Evolutionary conservation across 2,113 vertebrate genomes (phyloP).

Genomic region (Elaphurus davidianus): DNA sequence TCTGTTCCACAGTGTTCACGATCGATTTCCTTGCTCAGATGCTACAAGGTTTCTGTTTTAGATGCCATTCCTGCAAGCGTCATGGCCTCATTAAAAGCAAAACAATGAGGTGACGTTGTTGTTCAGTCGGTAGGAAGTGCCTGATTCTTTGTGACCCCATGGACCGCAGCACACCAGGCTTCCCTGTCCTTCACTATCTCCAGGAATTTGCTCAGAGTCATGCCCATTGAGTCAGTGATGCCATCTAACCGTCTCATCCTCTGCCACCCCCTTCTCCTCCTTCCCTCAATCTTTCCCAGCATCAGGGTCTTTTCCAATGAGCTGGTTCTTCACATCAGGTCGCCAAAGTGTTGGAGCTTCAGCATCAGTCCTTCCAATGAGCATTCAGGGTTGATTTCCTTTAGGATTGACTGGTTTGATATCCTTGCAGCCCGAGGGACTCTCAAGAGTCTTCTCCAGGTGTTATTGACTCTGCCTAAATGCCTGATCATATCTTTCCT

Average conservation of each 20-base stretch:
- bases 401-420: neutral
- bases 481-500: neutral
- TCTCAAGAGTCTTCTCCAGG: neutral
- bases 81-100: neutral
- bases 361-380: neutral
- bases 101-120: neutral
- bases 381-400: neutral
- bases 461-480: neutral
- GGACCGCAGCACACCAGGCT: neutral
- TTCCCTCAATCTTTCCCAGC: neutral
- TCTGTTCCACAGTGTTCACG: neutral
- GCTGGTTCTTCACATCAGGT: neutral
- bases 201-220: neutral
- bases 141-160: fast-evolving
- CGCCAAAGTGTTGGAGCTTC: neutral
- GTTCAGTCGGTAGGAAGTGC: neutral
- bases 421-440: neutral
- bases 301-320: neutral
- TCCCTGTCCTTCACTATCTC: neutral
- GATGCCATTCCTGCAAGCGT: neutral
- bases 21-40: neutral
- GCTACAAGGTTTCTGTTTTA: neutral
- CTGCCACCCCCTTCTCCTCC: neutral
- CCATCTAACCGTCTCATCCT: neutral
- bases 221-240: neutral